These are phyloP conservation scores for Pygoscelis adeliae DNA, from an alignment of 2,113 vertebrate species.

Conservation along the genomic window DNA sequence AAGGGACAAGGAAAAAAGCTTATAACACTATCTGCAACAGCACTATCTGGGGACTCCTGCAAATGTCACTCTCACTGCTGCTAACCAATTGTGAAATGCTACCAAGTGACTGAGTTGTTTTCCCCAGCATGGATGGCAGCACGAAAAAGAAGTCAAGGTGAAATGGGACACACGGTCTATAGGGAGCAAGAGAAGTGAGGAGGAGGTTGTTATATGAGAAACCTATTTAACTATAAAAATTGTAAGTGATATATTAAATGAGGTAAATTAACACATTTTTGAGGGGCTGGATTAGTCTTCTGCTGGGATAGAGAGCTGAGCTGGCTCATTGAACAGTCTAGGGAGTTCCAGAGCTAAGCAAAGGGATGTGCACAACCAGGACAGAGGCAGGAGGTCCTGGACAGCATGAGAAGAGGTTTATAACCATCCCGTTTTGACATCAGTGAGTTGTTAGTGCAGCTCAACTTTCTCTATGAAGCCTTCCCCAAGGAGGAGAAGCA, in stretches of 20 bases:
- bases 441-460: not conserved
- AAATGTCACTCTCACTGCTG: not conserved
- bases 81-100: not conserved
- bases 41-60: not conserved
- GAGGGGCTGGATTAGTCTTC: not conserved
- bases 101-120: not conserved
- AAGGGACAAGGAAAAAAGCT: not conserved
- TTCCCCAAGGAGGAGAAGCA: not conserved
- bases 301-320: not conserved
- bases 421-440: not conserved
- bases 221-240: not conserved
- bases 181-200: not conserved
- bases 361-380: not conserved
- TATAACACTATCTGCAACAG: not conserved
- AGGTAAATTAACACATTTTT: not conserved
- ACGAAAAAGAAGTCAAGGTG: rapidly evolving
- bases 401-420: not conserved
- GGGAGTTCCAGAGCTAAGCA: not conserved
- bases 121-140: not conserved
- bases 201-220: not conserved
- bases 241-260: not conserved
- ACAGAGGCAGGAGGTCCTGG: not conserved
- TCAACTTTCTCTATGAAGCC: not conserved
- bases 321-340: not conserved
- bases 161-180: not conserved